Evolutionary conservation across 2,113 vertebrate genomes (phyloP), one percentile per base, ranked within the genome.

Genomic region (Chrysemys picta): DNA sequence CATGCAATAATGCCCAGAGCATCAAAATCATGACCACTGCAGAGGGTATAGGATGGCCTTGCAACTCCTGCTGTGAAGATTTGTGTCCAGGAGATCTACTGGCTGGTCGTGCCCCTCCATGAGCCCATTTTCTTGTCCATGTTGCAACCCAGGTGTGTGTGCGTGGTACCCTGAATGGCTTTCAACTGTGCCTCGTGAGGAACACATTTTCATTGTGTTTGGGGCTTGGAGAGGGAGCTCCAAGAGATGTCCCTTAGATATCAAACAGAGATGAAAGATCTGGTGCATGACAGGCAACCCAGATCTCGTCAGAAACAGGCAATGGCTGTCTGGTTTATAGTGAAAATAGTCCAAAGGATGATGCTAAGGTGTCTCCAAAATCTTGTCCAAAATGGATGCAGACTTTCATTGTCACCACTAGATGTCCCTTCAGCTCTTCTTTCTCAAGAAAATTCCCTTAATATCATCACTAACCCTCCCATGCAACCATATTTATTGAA

Each of bases 391-490:
- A 35, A 83, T 80, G 80, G 8, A 75, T 82, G 96, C 72, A 92
- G 35, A 56, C n/a, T 49, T 3, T 87, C 47, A 53, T 11, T 3
- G 19, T 89, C 85, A 76, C 97, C 97, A 82, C 97, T 97, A 98
- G 97, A 87, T 97, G 97, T 97, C 97, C 92, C 83, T 94, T 97
- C 96, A 97, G 94, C 69, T 69, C 92, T 94, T 90, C 86, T 96
- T 97, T 97, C 88, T 29, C 25, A 52, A 17, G 12, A 38, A 62
- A 72, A 42, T 56, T 81, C 83, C 9, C 83, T 85, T 38, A 50
- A 69, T 35, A 45, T 38, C 35, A 0, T 45, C 0, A 4, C 24
- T 89, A 27, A 80, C 79, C 81, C n/a, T 14, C 22, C 7, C 56
- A 31, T 88, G 1, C 45, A 81, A 2, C 2, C 13, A 1, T 53